Percentiles rank a stretch among this genome's conserved stretches.
These are phyloP conservation scores for Machaerirhynchus nigripectus DNA, from an alignment of 2,113 vertebrate species.

Conservation along the genomic window DNA sequence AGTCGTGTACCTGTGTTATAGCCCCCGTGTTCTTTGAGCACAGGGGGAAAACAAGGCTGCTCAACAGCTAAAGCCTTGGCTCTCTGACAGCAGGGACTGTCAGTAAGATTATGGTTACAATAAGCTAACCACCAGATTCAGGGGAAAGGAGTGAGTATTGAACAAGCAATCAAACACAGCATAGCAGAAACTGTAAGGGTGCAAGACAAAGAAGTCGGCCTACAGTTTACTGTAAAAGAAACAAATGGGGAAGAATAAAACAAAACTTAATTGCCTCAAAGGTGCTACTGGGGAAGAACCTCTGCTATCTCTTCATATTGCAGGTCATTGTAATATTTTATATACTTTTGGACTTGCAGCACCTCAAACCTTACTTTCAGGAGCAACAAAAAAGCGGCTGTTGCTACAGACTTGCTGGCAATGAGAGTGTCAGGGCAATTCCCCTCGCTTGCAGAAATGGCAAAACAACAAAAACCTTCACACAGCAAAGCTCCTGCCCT, in stretches of 20 bases:
- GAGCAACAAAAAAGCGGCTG: neutral
- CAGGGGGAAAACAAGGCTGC: neutral
- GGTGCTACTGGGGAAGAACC: neutral
- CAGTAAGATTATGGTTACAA: neutral
- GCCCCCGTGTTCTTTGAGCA: neutral
- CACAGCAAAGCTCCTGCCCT: neutral
- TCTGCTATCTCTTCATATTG: neutral
- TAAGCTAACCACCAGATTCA: neutral
- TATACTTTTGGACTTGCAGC: neutral
- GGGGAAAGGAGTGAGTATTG: neutral
- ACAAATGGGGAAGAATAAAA: neutral
- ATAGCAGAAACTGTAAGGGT: neutral
- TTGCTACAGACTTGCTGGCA: neutral
- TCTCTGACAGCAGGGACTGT: neutral
- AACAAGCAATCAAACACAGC: neutral
- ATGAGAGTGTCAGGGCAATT: neutral
- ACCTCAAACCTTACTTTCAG: neutral
- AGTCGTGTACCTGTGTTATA: accelerated
- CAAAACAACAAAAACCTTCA: neutral
- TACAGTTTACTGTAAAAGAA: neutral
- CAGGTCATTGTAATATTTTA: neutral
- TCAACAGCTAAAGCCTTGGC: neutral
- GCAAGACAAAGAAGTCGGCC: neutral
- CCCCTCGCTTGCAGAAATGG: neutral
- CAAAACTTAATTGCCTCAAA: neutral